Base-by-base conservation (phyloP, 2,888 invertebrate genomes). In the Drosophila subsilvestris region DNA sequence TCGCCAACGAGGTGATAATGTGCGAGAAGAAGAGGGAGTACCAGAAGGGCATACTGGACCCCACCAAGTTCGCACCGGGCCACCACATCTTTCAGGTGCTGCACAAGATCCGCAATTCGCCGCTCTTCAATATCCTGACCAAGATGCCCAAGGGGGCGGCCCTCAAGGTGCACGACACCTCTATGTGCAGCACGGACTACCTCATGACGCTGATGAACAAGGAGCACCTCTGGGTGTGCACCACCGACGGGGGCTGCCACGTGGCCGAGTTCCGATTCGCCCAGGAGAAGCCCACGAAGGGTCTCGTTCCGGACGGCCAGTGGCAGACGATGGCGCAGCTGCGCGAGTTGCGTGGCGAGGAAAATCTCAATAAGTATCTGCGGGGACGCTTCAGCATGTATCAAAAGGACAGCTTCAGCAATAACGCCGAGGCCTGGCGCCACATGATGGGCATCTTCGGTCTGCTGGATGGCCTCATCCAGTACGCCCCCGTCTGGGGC, bases 111-210 rank as follows among this genome's bases (percentile, higher is more conserved):
- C 92, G 93, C 14, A 74, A 92, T 0, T 95, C 96, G 0, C 92
- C 93, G 69, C 94, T 96, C 0, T 96, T 95, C 85, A 90, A 94
- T 72, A 93, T 96, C 6, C 94, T 97, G 12, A 92, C 93, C 63
- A 91, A 92, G 47, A 93, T 97, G 93, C 97, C 97, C 0, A 97
- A 97, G 91, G 97, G 96, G 5, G 95, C 94, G 0, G 94, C 94
- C 0, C 90, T 96, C 8, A 96, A 96, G 86, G 92, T 94, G 0
- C 96, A 96, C 83, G 94, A 95, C 74, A 94, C 94, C 63, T 94
- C 94, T 0, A 92, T 95, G 1, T 93, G 94, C 14, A 94, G 94
- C 2, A 92, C 93, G 0, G 94, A 95, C 63, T 96, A 93, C 74
- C 76, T 96, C 0, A 89, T 95, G 37, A 93, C 94, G 48, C 82